phyloP scores from a whole-genome alignment of 30 jellyfish, hydroid and myxozoan genomes.

The Cassiopea xamachana region DNA sequence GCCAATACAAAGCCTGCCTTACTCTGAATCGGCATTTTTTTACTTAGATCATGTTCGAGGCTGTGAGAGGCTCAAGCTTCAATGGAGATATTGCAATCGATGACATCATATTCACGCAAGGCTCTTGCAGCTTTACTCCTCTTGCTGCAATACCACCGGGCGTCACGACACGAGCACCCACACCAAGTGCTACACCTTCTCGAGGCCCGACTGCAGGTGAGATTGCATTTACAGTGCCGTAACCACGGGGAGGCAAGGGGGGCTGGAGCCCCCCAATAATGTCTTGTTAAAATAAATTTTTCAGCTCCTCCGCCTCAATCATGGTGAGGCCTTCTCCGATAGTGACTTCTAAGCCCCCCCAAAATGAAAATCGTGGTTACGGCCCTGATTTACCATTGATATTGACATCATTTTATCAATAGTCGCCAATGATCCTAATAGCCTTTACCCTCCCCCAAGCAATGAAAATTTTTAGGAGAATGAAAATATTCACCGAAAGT shows the following conservation, averaged over 20 bases:
- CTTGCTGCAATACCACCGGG: constrained; percentile 95
- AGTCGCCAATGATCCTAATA: too few relatives aligned
- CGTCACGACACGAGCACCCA: constrained; percentile 90
- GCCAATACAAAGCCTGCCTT: too few relatives aligned
- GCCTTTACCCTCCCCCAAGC: too few relatives aligned
- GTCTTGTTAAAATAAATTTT: too few relatives aligned
- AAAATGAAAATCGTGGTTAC: too few relatives aligned
- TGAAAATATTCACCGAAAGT: too few relatives aligned
- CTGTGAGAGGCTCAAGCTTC: constrained; percentile 87
- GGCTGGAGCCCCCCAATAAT: not conserved
- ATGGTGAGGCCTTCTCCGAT: too few relatives aligned
- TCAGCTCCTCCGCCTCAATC: too few relatives aligned
- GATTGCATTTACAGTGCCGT: not conserved
- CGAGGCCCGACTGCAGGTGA: constrained; percentile 99
- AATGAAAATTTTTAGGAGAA: too few relatives aligned
- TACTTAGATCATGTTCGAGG: constrained; percentile 87
- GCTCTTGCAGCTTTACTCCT: constrained; percentile 89
- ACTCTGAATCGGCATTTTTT: not conserved
- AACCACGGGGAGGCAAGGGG: not conserved
- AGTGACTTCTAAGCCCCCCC: too few relatives aligned
- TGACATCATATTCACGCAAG: constrained; percentile 91
- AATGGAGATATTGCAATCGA: constrained; percentile 95
- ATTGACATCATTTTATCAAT: too few relatives aligned
- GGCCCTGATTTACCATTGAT: too few relatives aligned
- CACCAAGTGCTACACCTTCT: constrained; percentile 88